phyloP scores from a whole-genome alignment of 1,140 invertebrate species.

The Meloidogyne chitwoodi region DNA sequence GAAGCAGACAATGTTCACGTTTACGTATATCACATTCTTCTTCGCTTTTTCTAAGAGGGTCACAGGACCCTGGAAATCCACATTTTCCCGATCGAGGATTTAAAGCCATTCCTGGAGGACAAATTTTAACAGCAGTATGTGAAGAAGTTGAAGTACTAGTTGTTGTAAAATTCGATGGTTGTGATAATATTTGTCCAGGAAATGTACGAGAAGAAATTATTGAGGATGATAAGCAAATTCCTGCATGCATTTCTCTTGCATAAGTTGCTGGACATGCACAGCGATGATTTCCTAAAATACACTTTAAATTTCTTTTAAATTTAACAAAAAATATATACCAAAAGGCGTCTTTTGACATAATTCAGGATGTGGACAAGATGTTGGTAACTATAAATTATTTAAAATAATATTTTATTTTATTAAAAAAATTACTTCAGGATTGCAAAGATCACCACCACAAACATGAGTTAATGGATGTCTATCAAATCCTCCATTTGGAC shows the following conservation, averaged over 20 bases:
- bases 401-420: neutral
- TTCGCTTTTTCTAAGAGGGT: constrained; percentile 35
- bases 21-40: constrained; percentile 53
- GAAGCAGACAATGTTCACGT: constrained; percentile 53
- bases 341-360: constrained; percentile 45
- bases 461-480: constrained; percentile 55
- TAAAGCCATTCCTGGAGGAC: constrained; percentile 43
- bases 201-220: neutral
- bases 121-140: constrained; percentile 14
- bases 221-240: constrained; percentile 38
- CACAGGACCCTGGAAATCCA: constrained; percentile 51
- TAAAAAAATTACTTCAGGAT: constrained; percentile 33
- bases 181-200: neutral
- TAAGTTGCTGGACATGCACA: constrained; percentile 54
- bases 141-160: constrained; percentile 1
- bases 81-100: constrained; percentile 49
- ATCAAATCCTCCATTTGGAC: constrained; percentile 44
- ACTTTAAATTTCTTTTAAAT: neutral
- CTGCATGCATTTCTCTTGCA: constrained; percentile 43
- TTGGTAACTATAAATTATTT: constrained; percentile 33
- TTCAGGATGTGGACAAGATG: constrained; percentile 58
- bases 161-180: constrained; percentile 22
- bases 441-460: constrained; percentile 57
- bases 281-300: constrained; percentile 44
- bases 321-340: neutral